A percentile compares a stretch with the other conserved stretches of the same genome.
These are phyloP conservation scores for Notiomystis cincta DNA, from an alignment of 2,113 vertebrate species.

Conservation along the genomic window DNA sequence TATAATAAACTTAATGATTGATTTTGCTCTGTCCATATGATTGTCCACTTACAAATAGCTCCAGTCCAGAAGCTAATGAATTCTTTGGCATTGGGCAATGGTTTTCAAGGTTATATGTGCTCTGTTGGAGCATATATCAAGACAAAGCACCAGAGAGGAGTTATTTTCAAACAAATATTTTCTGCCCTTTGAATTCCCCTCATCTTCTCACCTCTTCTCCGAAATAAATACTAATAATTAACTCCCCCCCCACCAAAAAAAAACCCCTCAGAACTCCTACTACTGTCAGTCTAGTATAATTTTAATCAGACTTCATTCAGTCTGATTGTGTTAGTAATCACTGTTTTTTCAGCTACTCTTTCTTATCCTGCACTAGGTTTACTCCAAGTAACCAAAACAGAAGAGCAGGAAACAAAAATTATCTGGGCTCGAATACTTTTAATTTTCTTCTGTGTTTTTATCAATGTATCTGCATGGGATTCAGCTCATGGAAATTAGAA, in stretches of 20 bases:
- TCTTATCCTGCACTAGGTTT: not conserved
- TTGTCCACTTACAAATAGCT: not conserved
- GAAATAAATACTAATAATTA: not conserved
- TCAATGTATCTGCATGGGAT: not conserved
- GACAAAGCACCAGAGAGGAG: not conserved
- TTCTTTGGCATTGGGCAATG: not conserved
- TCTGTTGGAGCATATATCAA: not conserved
- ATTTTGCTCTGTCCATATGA: not conserved
- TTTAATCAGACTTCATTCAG: not conserved
- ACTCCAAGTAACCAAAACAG: not conserved
- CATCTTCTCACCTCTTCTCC: rapidly evolving
- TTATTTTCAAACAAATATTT: not conserved
- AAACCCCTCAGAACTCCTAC: not conserved
- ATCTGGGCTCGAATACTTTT: not conserved
- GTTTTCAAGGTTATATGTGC: not conserved
- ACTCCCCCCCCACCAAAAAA: no score
- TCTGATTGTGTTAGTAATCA: not conserved
- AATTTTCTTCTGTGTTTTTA: not conserved
- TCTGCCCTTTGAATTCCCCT: not conserved
- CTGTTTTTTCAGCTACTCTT: not conserved
- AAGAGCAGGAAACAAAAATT: not conserved
- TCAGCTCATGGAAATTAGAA: not conserved
- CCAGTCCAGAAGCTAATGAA: not conserved
- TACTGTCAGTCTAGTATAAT: not conserved
- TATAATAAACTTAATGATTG: not conserved